phyloP scores from a whole-genome alignment of 2,113 vertebrate species.

The Pluvianellus socialis region DNA sequence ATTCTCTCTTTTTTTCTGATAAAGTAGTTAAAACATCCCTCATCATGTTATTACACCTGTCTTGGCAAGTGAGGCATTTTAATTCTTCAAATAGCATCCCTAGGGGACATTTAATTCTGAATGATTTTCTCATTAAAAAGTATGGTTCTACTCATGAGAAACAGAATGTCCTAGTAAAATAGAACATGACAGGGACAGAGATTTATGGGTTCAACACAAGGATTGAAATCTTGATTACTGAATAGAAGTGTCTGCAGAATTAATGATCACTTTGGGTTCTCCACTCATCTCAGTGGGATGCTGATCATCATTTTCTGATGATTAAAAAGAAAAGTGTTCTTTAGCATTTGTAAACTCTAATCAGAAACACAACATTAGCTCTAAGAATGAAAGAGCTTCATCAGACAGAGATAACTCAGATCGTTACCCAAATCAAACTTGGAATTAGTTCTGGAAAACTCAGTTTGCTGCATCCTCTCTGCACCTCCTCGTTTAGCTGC shows the following conservation, averaged over 20 bases:
- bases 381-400: not conserved
- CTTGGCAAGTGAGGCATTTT: slow-evolving; percentile 28
- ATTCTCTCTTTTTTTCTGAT: not conserved
- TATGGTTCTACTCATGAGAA: slow-evolving; percentile 21
- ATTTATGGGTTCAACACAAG: not conserved
- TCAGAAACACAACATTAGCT: not conserved
- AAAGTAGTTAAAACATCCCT: slow-evolving; percentile 1
- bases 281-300: not conserved
- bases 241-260: not conserved
- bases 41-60: slow-evolving; percentile 11
- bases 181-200: not conserved
- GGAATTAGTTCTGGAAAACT: not conserved
- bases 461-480: not conserved
- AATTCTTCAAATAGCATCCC: slow-evolving; percentile 3
- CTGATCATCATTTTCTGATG: not conserved
- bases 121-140: slow-evolving; percentile 42
- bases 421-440: not conserved
- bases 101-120: slow-evolving; percentile 27
- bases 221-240: not conserved
- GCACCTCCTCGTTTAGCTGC: not conserved
- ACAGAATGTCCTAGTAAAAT: slow-evolving; percentile 13
- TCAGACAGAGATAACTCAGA: not conserved
- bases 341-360: not conserved
- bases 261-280: not conserved
- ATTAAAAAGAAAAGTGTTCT: not conserved